phyloP scores from a whole-genome alignment of 1,140 invertebrate genomes.

The Centruroides vittatus region DNA sequence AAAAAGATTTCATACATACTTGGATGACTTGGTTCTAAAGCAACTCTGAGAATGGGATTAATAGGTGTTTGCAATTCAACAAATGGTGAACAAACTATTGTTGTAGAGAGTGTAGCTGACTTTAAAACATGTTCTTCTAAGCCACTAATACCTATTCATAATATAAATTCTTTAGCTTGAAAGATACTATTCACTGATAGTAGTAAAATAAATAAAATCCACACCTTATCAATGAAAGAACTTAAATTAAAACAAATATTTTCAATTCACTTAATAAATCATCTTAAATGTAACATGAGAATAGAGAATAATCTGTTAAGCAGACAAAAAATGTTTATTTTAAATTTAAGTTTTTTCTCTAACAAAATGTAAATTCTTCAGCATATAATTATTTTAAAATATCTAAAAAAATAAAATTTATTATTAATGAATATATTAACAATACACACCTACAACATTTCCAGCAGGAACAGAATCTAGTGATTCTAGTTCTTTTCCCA shows the following conservation, averaged over 20 bases:
- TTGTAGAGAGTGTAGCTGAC: conserved; percentile 77
- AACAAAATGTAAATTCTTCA: no score
- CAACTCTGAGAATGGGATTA: conserved; percentile 69
- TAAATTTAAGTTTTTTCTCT: no score
- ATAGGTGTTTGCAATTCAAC: conserved; percentile 70
- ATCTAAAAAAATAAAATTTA: no score
- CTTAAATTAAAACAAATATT: neutral
- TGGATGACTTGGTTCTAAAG: conserved; percentile 76
- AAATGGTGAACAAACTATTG: conserved; percentile 73
- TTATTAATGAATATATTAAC: neutral
- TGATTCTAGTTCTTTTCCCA: conserved; percentile 79
- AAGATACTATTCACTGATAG: neutral
- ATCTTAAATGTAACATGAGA: no score
- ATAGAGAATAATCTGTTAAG: no score
- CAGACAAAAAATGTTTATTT: no score
- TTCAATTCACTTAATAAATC: no score
- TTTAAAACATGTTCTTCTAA: conserved; percentile 75
- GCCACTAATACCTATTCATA: conserved; percentile 55
- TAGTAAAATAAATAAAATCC: neutral
- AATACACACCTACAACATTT: conserved; percentile 57
- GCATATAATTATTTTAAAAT: no score
- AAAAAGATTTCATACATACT: conserved; percentile 22
- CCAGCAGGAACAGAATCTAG: conserved; percentile 65
- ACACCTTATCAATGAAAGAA: neutral
- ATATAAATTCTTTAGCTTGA: neutral